Evolutionary conservation across 2,113 vertebrate species (phyloP).

Genomic region (Piprites chloris): DNA sequence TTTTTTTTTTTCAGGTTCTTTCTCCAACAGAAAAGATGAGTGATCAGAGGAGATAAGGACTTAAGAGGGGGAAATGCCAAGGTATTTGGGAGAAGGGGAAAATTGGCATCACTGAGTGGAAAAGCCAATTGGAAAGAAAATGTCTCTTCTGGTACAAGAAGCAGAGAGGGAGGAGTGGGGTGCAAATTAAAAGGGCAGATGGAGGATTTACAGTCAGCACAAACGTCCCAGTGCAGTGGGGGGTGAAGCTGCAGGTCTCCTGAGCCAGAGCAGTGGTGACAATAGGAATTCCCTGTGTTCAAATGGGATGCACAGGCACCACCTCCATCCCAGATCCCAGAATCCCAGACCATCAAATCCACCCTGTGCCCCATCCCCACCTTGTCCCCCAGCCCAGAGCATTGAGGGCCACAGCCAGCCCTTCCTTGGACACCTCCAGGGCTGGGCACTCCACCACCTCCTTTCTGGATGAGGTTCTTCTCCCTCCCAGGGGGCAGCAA

Average conservation of each 20-base stretch:
- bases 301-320: fast-evolving
- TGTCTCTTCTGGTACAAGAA: neutral
- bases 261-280: neutral
- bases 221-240: neutral
- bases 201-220: neutral
- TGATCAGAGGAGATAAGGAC: neutral
- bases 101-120: neutral
- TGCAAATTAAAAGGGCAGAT: neutral
- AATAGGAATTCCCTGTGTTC: neutral
- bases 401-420: neutral
- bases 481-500: neutral
- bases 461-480: neutral
- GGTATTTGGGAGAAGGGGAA: neutral
- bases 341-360: neutral
- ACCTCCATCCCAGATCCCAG: fast-evolving
- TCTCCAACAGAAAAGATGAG: neutral
- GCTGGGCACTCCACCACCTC: neutral
- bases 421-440: neutral
- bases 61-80: neutral
- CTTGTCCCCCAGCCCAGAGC: neutral
- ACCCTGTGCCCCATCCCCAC: neutral
- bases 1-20: neutral
- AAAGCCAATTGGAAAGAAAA: conserved; percentile 18
- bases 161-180: neutral
- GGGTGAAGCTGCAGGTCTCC: neutral